Conservation (phyloP, 2,797 vertebrate genomes). For the Buphagus erythrorhynchus region DNA sequence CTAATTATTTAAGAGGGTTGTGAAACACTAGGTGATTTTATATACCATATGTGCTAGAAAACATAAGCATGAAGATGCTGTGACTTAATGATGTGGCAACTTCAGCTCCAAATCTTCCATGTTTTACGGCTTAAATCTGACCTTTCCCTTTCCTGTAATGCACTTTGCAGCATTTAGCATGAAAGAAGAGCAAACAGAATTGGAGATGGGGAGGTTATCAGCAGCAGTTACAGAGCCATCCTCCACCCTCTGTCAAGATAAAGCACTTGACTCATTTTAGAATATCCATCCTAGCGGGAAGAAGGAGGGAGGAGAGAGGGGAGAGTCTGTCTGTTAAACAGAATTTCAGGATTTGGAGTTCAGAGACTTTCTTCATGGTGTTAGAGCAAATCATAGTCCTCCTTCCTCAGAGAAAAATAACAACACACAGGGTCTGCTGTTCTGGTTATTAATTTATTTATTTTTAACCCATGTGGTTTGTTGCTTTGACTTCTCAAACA, state of each 20-base stretch:
- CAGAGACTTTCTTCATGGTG: background rate
- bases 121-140: constrained; percentile 20
- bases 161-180: constrained; percentile 14
- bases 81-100: constrained; percentile 49
- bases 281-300: background rate
- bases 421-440: background rate
- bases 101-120: background rate
- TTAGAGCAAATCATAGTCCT: background rate
- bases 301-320: background rate
- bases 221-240: background rate
- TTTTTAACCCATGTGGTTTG: background rate
- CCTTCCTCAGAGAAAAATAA: background rate
- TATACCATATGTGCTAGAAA: constrained; percentile 70
- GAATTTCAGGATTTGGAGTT: constrained; percentile 26
- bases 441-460: constrained; percentile 40
- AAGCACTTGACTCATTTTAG: constrained; percentile 52
- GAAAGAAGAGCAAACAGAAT: constrained; percentile 33
- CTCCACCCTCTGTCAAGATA: background rate
- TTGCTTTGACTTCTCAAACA: constrained; percentile 53
- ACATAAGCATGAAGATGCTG: constrained; percentile 52
- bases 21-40: constrained; percentile 74
- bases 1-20: constrained; percentile 73
- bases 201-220: constrained; percentile 38
- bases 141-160: constrained; percentile 6
- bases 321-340: background rate